Conservation (phyloP, 2,888 invertebrate species). For the Archaeoteleia sp. region DNA sequence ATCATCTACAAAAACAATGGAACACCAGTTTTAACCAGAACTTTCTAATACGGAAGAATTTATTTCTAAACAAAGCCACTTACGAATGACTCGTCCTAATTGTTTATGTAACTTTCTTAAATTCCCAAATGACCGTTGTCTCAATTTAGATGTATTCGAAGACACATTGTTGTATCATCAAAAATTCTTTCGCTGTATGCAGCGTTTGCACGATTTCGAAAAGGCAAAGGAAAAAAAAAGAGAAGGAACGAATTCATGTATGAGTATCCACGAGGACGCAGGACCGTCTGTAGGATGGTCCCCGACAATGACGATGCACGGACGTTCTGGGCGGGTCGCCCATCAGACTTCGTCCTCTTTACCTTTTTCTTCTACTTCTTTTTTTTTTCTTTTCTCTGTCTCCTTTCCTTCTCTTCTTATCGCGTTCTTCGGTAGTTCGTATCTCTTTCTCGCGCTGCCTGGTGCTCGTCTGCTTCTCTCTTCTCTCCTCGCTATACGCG, state of each 20-base stretch:
- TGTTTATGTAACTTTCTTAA: conserved; percentile 2
- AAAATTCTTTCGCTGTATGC: conserved; percentile 25
- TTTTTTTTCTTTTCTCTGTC: conserved; percentile 43
- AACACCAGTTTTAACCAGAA: no score
- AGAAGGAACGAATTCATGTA: conserved; percentile 4
- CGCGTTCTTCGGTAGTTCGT: conserved; percentile 50
- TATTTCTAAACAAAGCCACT: no score
- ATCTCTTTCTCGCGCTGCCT: conserved; percentile 43
- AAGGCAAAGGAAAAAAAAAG: conserved; percentile 8
- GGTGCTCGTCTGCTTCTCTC: conserved; percentile 32
- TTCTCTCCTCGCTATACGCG: conserved; percentile 51
- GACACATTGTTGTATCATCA: conserved; percentile 31
- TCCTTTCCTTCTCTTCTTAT: conserved; percentile 27
- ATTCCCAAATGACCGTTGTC: conserved; percentile 31
- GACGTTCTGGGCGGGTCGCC: conserved; percentile 71
- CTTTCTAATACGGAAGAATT: no score
- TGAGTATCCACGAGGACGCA: conserved; percentile 21
- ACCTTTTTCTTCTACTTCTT: conserved; percentile 56
- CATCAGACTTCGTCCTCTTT: conserved; percentile 65
- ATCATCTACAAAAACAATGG: no score
- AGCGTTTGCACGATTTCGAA: conserved; percentile 21
- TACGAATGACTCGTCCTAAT: not conserved
- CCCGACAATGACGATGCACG: conserved; percentile 71
- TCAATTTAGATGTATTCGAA: conserved; percentile 26
- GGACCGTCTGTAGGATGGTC: conserved; percentile 41